These are phyloP conservation scores for Cheilosia grossa DNA, from an alignment of 2,888 invertebrate genomes.

Conservation along the genomic window DNA sequence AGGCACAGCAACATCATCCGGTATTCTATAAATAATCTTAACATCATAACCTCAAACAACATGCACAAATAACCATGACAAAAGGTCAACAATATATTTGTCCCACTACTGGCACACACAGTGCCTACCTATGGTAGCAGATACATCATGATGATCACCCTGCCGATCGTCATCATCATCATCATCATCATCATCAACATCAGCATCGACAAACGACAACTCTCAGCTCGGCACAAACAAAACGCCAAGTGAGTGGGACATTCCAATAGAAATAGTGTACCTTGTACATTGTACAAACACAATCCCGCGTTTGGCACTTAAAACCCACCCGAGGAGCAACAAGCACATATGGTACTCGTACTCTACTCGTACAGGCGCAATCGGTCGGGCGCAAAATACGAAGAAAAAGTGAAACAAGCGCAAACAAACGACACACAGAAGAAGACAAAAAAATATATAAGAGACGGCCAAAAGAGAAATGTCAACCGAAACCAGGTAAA, in stretches of 20 bases:
- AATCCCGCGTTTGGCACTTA: conserved; percentile 67
- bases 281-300: conserved; percentile 66
- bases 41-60: conserved; percentile 75
- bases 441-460: neutral
- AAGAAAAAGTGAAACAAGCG: conserved; percentile 69
- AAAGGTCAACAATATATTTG: conserved; percentile 73
- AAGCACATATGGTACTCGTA: neutral
- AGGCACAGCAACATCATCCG: conserved; percentile 33
- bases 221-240: conserved; percentile 60
- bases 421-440: conserved; percentile 30
- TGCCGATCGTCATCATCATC: conserved; percentile 35
- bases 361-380: neutral
- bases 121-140: conserved; percentile 17
- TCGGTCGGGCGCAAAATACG: conserved; percentile 62
- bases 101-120: conserved; percentile 17
- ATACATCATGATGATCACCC: conserved; percentile 59
- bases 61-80: conserved; percentile 74
- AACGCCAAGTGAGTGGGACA: conserved; percentile 58
- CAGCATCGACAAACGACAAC: conserved; percentile 14
- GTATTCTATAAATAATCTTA: conserved; percentile 75
- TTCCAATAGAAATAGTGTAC: conserved; percentile 63
- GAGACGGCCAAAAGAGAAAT: conserved; percentile 34
- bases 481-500: conserved; percentile 81
- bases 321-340: conserved; percentile 54
- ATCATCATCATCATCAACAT: conserved; percentile 1